These are phyloP conservation scores for Melieria picta DNA, from an alignment of 2,888 invertebrate genomes.

Conservation along the genomic window DNA sequence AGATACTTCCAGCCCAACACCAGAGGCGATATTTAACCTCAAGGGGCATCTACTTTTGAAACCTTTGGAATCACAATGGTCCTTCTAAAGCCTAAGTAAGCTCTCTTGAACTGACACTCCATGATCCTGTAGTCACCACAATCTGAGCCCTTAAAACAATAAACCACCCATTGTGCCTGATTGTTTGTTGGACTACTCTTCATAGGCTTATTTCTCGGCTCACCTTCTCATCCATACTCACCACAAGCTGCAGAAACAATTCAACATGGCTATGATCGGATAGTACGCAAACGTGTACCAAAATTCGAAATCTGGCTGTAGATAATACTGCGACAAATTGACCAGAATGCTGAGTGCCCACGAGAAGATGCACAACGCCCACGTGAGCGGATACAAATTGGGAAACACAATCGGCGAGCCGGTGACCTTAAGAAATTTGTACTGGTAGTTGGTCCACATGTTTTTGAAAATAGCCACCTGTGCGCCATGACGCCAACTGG, in stretches of 20 bases:
- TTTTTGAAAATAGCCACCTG: conserved; percentile 81
- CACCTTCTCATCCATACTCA: conserved; percentile 53
- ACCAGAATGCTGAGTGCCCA: conserved; percentile 74
- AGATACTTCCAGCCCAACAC: no score
- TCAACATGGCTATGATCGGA: conserved; percentile 79
- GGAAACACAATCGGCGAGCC: conserved; percentile 74
- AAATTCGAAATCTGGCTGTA: conserved; percentile 77
- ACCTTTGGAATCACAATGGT: no score
- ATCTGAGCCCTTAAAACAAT: no score
- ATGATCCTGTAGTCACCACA: no score
- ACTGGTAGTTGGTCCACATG: conserved; percentile 83
- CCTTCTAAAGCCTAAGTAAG: no score
- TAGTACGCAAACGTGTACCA: conserved; percentile 81
- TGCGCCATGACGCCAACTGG: conserved; percentile 77
- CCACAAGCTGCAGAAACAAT: conserved; percentile 78
- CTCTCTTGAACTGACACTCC: no score
- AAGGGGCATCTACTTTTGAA: no score
- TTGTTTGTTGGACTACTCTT: neutral
- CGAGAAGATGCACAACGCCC: conserved; percentile 74
- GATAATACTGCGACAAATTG: conserved; percentile 75
- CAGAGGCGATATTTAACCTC: no score
- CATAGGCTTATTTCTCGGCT: neutral
- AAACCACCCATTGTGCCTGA: no score
- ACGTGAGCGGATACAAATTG: conserved; percentile 72
- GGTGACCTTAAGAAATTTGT: conserved; percentile 65